A percentile compares a stretch with the other conserved stretches of the same genome.
These are phyloP conservation scores for Myocastor coypus DNA, from an alignment of 2,113 vertebrate genomes.

Conservation along the genomic window DNA sequence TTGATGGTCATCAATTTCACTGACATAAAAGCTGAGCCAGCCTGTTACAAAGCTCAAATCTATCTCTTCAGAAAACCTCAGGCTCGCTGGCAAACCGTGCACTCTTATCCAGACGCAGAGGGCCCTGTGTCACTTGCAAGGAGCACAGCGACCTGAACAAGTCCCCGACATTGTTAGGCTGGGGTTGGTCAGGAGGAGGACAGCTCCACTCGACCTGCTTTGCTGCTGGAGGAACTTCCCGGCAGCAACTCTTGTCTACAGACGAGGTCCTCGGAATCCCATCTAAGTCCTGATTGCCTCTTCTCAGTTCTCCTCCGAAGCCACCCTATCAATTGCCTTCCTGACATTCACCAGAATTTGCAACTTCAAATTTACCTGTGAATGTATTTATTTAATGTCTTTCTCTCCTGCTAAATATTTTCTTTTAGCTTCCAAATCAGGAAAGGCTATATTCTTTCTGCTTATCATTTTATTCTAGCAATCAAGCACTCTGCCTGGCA, in stretches of 20 bases:
- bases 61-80: neutral
- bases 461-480: neutral
- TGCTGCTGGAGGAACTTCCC: neutral
- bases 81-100: neutral
- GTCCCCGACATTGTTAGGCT: accelerated
- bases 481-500: neutral
- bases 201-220: neutral
- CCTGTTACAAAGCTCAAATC: neutral
- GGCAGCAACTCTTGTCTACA: neutral
- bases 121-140: neutral
- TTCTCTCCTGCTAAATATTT: neutral
- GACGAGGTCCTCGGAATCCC: neutral
- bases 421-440: neutral
- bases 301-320: neutral
- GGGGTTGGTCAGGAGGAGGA: neutral
- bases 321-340: neutral
- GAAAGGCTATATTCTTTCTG: neutral
- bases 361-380: conserved; percentile 28
- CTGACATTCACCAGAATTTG: neutral
- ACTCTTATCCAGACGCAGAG: neutral
- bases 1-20: conserved; percentile 49
- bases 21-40: conserved; percentile 64
- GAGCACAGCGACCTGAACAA: neutral
- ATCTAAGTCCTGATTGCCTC: neutral
- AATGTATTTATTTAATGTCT: neutral